phyloP scores from a whole-genome alignment of 2,888 invertebrate species.

The Oscheius sp. region DNA sequence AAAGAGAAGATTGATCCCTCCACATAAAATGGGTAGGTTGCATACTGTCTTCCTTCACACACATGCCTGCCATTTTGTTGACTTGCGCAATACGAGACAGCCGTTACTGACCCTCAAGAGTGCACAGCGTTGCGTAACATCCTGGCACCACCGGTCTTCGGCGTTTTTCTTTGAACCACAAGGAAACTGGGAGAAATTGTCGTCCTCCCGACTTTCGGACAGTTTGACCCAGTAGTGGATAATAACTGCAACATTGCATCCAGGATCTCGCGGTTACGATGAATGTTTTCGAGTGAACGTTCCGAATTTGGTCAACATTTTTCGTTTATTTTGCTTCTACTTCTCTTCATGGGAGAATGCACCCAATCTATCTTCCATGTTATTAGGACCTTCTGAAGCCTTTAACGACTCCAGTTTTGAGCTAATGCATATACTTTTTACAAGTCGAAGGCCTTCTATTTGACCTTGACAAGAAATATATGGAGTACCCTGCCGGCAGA shows the following conservation, averaged over 20 bases:
- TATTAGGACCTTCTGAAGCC: background rate
- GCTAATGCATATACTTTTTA: background rate
- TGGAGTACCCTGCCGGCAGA: conserved; percentile 18
- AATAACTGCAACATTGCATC: conserved; percentile 19
- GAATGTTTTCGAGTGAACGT: background rate
- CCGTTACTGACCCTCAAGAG: conserved; percentile 27
- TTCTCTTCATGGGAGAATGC: background rate
- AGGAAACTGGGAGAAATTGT: conserved; percentile 16
- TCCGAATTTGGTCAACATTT: conserved; percentile 7
- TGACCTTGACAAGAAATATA: conserved; percentile 22
- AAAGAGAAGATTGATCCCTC: background rate
- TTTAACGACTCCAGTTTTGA: background rate
- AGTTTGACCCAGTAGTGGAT: conserved; percentile 15
- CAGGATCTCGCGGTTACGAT: conserved; percentile 4
- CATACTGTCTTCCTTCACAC: background rate
- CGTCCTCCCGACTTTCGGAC: conserved; percentile 16
- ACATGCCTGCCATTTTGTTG: conserved; percentile 21
- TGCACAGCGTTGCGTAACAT: conserved; percentile 24
- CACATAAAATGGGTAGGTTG: conserved; percentile 23
- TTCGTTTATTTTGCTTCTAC: background rate
- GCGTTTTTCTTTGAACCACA: conserved; percentile 23
- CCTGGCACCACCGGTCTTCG: conserved; percentile 28
- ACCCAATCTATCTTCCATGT: background rate
- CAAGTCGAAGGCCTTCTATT: no score
- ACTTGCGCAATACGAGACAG: conserved; percentile 19